Percentiles rank a stretch among this genome's conserved stretches.
phyloP scores from a whole-genome alignment of 2,113 vertebrate genomes.

The Leuciscus idus region DNA sequence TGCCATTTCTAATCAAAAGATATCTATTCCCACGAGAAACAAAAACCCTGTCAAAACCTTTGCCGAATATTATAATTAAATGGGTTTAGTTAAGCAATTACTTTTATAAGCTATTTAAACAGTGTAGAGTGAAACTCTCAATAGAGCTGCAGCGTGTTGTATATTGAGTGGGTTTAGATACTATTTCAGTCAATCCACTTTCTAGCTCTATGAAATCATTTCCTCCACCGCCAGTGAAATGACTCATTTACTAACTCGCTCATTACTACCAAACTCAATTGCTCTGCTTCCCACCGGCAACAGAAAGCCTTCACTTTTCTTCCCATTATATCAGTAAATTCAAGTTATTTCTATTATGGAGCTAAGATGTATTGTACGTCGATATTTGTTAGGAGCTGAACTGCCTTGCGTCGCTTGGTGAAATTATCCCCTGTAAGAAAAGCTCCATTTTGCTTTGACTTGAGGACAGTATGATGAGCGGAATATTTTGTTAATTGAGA shows the following conservation, averaged over 20 bases:
- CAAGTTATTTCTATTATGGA: constrained; percentile 54
- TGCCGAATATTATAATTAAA: background rate
- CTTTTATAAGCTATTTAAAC: background rate
- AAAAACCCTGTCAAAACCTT: constrained; percentile 11
- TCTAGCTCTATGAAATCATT: constrained; percentile 46
- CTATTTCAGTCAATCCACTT: constrained; percentile 44
- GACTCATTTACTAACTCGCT: constrained; percentile 54
- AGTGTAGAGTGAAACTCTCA: constrained; percentile 51
- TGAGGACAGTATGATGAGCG: constrained; percentile 19
- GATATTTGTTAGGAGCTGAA: constrained; percentile 43
- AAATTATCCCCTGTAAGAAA: background rate
- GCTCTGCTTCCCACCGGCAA: constrained; percentile 49
- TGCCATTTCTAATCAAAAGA: background rate
- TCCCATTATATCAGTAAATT: constrained; percentile 53
- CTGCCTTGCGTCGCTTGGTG: constrained; percentile 3
- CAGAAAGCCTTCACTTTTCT: constrained; percentile 53
- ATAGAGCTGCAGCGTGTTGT: constrained; percentile 58
- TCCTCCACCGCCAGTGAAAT: constrained; percentile 43
- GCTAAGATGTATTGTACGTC: constrained; percentile 39
- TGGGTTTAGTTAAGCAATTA: background rate
- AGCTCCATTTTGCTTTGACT: constrained; percentile 8
- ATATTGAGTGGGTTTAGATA: constrained; percentile 51
- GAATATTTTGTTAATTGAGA: background rate
- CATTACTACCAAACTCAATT: constrained; percentile 52
- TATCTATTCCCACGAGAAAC: constrained; percentile 20